Base-by-base conservation (phyloP, 2,888 invertebrate species). In the Trachelus stipa region DNA sequence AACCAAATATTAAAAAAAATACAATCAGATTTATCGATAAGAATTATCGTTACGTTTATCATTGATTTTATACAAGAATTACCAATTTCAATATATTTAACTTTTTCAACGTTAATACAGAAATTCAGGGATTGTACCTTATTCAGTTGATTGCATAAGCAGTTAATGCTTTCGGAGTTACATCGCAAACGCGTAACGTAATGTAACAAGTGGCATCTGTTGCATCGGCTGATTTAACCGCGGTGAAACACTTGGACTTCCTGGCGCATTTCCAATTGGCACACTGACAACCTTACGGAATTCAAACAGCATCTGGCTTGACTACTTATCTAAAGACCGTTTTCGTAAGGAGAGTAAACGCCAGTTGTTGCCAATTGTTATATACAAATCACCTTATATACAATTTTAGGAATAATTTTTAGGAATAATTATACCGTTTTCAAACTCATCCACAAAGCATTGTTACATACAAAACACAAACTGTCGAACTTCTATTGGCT, bases 151-250 rank as follows among this genome's bases (percentile, higher is more conserved):
- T 56, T 23, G 23, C 40, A 23, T 23, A 56, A 56, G 6, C 23
- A 56, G 40, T 23, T 23, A 23, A 23, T 23, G 23, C 40, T 9
- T 56, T 56, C 23, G 23, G 0, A 56, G 34, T 33, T 31, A 71
- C 12, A 11, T 33, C 31, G 71, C 3, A 15, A 71, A 71, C 30
- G 71, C 71, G 71, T 33, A 34, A 33, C 30, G 74, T 34, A 87
- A 88, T 83, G 88, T 89, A 89, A 91, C 90, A 91, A 90, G 91
- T 90, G 89, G 88, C 87, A 90, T 89, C 91, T 91, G 91, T 90
- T 90, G 91, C 90, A 83, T 88, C 87, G 82, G 84, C 86, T 85
- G 87, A 81, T 85, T 85, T 86, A 87, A 87, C 87, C 85, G 84
- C 83, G 79, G 81, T 85, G 85, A 87, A 87, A 88, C 86, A 88